These are phyloP conservation scores for Osedax frankpressi DNA, from an alignment of 2,888 invertebrate species.

Conservation along the genomic window DNA sequence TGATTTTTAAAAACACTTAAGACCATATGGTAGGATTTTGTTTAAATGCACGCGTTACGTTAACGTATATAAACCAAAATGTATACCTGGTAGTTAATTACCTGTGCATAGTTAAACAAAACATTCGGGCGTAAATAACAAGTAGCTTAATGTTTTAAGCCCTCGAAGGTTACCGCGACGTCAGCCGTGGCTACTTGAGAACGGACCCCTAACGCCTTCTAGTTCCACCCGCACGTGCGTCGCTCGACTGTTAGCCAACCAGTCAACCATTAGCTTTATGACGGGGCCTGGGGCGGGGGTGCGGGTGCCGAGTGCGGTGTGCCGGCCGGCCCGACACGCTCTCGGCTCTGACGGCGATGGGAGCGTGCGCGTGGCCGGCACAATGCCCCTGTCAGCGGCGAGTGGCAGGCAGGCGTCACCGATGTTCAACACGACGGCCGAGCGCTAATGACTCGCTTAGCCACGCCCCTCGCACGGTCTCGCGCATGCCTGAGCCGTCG, in stretches of 20 bases:
- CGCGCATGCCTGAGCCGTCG: slow-evolving; percentile 7
- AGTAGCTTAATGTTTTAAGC: neutral
- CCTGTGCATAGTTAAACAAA: neutral
- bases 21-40: neutral
- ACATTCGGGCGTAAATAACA: neutral
- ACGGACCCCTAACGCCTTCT: slow-evolving; percentile 1
- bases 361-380: slow-evolving; percentile 1
- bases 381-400: slow-evolving; percentile 1
- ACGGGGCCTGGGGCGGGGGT: slow-evolving; percentile 6
- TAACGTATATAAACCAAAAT: neutral
- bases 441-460: slow-evolving; percentile 1
- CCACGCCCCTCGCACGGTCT: slow-evolving; percentile 1
- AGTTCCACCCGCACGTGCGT: slow-evolving; percentile 3
- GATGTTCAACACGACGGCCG: neutral
- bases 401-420: neutral
- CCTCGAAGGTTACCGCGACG: neutral
- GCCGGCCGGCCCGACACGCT: neutral
- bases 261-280: slow-evolving; percentile 10
- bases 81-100: neutral
- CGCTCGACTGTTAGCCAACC: slow-evolving; percentile 5
- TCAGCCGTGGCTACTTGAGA: neutral
- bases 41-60: neutral
- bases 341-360: neutral
- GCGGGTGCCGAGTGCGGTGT: neutral
- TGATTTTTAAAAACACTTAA: neutral